Evolutionary conservation across 1,140 invertebrate species (phyloP).

Genomic region (Zaprionus gabonicus): DNA sequence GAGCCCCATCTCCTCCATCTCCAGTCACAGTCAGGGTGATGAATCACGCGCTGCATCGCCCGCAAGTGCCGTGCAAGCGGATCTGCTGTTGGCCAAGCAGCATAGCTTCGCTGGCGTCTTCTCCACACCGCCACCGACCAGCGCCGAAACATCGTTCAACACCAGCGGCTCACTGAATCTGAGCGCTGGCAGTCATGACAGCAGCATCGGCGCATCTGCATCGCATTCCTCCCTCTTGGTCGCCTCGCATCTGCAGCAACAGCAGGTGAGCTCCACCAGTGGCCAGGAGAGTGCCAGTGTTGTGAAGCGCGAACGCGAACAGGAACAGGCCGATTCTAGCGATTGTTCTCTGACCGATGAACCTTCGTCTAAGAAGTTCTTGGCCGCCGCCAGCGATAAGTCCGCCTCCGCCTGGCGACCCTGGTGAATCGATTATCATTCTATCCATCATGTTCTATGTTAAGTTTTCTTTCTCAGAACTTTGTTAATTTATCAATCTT

Average conservation of each 20-base stretch:
- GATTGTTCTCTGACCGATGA: slow-evolving; percentile 70
- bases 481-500: slow-evolving; percentile 69
- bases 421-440: slow-evolving; percentile 44
- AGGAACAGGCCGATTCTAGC: slow-evolving; percentile 67
- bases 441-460: slow-evolving; percentile 33
- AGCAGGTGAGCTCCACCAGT: slow-evolving; percentile 80
- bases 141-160: slow-evolving; percentile 75
- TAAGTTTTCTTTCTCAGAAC: slow-evolving; percentile 53
- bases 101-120: slow-evolving; percentile 79
- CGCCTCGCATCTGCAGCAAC: slow-evolving; percentile 71
- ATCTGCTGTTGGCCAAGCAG: slow-evolving; percentile 56
- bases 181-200: slow-evolving; percentile 67
- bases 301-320: slow-evolving; percentile 60
- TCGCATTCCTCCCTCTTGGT: slow-evolving; percentile 42
- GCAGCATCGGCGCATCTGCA: slow-evolving; percentile 53
- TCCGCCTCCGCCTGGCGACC: slow-evolving; percentile 60
- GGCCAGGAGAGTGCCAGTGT: slow-evolving; percentile 43
- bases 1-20: slow-evolving; percentile 88
- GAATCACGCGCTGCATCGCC: slow-evolving; percentile 71
- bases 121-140: slow-evolving; percentile 74
- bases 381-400: slow-evolving; percentile 66
- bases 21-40: slow-evolving; percentile 86
- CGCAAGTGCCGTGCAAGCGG: slow-evolving; percentile 38
- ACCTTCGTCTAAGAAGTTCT: slow-evolving; percentile 68
- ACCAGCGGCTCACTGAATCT: slow-evolving; percentile 69